These are phyloP conservation scores for Clarias platycephalus DNA, from an alignment of 2,797 vertebrate genomes.

Conservation along the genomic window DNA sequence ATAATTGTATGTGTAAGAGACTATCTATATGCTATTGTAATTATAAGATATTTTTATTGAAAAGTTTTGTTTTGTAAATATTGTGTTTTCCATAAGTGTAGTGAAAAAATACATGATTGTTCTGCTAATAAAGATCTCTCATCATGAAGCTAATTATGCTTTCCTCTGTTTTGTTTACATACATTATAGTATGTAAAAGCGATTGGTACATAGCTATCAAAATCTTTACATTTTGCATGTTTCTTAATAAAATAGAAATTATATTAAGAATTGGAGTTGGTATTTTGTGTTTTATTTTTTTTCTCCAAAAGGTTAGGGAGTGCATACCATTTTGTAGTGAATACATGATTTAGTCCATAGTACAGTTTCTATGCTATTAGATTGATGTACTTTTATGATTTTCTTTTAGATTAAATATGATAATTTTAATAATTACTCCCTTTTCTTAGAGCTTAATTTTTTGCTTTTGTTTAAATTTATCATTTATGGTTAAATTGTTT, in stretches of 20 bases:
- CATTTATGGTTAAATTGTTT: background rate
- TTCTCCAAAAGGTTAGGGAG: background rate
- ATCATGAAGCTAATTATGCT: constrained; percentile 56
- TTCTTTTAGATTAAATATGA: background rate
- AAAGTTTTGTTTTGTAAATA: constrained; percentile 96
- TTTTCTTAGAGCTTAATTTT: background rate
- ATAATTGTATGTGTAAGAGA: constrained; percentile 93
- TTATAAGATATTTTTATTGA: constrained; percentile 99
- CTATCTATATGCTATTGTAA: constrained; percentile 98
- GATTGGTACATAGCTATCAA: background rate
- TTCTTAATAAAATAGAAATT: background rate
- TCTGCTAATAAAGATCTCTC: constrained; percentile 73
- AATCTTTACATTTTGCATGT: background rate
- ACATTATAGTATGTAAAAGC: background rate
- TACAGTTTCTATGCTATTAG: background rate
- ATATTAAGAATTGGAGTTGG: background rate
- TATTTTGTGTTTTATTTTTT: background rate
- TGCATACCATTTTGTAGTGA: background rate
- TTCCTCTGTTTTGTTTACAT: constrained; percentile 28
- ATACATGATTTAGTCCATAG: background rate
- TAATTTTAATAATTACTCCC: background rate
- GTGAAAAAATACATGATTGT: constrained; percentile 73
- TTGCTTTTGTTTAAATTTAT: background rate
- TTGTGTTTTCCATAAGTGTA: constrained; percentile 80
- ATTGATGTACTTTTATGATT: background rate